These are phyloP conservation scores for Hozukius guyotensis DNA, from an alignment of 2,797 vertebrate species.

Conservation along the genomic window DNA sequence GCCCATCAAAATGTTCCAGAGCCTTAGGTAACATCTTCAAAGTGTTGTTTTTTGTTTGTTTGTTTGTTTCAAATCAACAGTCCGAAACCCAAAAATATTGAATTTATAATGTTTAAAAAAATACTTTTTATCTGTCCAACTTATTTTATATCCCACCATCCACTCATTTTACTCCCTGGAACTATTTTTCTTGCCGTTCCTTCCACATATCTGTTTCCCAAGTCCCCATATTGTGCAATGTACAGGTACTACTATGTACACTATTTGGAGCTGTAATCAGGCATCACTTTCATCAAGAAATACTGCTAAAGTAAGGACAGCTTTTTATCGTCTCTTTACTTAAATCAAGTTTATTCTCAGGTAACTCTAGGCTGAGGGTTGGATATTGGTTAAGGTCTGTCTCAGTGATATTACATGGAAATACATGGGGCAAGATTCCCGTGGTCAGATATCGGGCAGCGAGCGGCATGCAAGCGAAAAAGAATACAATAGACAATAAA, in stretches of 20 bases:
- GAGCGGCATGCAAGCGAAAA: background rate
- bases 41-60: too few species aligned
- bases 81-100: background rate
- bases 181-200: conserved; percentile 30
- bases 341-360: background rate
- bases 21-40: background rate
- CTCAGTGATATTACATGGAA: background rate
- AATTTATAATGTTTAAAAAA: too few species aligned
- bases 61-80: background rate
- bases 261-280: background rate
- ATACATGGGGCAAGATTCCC: background rate
- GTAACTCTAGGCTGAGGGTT: background rate
- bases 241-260: background rate
- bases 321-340: background rate
- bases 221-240: conserved; percentile 24
- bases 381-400: too few species aligned
- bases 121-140: conserved; percentile 66
- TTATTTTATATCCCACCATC: conserved; percentile 60
- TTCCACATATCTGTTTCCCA: conserved; percentile 39
- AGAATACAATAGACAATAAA: background rate
- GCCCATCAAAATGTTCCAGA: background rate
- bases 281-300: background rate
- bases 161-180: conserved; percentile 41
- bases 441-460: background rate
- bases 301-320: background rate